A percentile compares a stretch with the other conserved stretches of the same genome.
These are phyloP conservation scores for Lophotis ruficrista DNA, from an alignment of 2,113 vertebrate genomes.

Conservation along the genomic window DNA sequence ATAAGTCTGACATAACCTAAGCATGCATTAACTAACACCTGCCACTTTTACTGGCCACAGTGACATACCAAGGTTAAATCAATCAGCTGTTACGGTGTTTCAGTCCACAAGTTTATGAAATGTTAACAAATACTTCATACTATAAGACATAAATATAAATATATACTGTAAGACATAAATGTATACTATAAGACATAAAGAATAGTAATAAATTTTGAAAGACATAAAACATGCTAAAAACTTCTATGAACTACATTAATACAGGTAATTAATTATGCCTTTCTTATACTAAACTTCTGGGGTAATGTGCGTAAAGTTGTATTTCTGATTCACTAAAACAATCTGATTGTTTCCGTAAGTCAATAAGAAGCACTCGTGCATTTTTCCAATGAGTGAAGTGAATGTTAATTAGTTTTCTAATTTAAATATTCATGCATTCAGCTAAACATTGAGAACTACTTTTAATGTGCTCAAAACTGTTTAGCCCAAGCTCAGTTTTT, in stretches of 20 bases:
- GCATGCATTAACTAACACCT: not conserved
- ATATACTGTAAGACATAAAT: not conserved
- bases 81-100: not conserved
- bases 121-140: not conserved
- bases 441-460: not conserved
- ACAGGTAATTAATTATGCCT: not conserved
- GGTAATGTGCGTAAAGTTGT: not conserved
- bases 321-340: not conserved
- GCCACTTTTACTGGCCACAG: not conserved
- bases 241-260: not conserved
- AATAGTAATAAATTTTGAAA: not conserved
- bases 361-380: fast-evolving
- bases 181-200: not conserved
- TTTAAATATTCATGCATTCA: not conserved
- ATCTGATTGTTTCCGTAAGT: not conserved
- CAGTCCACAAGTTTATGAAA: not conserved
- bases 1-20: not conserved
- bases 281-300: not conserved
- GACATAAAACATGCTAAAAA: not conserved
- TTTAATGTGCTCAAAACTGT: not conserved
- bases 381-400: not conserved
- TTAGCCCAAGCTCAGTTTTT: not conserved
- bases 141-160: not conserved
- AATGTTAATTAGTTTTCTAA: not conserved
- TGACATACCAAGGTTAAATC: not conserved